phyloP scores from a whole-genome alignment of 2,797 vertebrate genomes.

The Nasua narica region DNA sequence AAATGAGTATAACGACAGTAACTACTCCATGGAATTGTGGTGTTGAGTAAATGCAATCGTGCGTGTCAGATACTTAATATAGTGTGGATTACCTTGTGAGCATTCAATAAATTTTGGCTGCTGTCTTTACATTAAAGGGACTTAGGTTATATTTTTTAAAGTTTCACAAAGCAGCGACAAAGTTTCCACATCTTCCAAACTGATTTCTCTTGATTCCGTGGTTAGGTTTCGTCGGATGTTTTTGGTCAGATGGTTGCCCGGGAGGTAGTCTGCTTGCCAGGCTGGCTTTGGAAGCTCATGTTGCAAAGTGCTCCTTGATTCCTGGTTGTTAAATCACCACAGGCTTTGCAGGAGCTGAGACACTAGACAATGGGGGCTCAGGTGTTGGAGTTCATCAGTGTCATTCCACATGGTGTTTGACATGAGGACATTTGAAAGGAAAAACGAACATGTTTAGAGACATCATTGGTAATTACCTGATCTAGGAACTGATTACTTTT shows the following conservation, averaged over 20 bases:
- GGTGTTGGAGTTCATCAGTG: not conserved
- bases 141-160: conserved; percentile 1
- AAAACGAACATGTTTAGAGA: not conserved
- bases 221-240: not conserved
- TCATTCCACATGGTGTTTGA: not conserved
- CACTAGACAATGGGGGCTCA: not conserved
- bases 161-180: not conserved
- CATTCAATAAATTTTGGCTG: not conserved
- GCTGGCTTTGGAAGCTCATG: not conserved
- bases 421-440: not conserved
- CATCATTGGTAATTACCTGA: not conserved
- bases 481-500: not conserved
- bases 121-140: not conserved
- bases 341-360: not conserved
- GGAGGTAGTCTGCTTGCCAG: not conserved
- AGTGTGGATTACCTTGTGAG: not conserved
- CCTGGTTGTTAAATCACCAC: not conserved
- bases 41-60: not conserved
- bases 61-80: not conserved
- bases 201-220: not conserved
- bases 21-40: not conserved
- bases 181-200: conserved; percentile 33
- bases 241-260: not conserved
- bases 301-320: conserved; percentile 16
- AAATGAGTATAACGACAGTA: not conserved